Evolutionary conservation across 2,113 vertebrate genomes (phyloP), one percentile per base, ranked within the genome.

Genomic region (Cisticola juncidis): DNA sequence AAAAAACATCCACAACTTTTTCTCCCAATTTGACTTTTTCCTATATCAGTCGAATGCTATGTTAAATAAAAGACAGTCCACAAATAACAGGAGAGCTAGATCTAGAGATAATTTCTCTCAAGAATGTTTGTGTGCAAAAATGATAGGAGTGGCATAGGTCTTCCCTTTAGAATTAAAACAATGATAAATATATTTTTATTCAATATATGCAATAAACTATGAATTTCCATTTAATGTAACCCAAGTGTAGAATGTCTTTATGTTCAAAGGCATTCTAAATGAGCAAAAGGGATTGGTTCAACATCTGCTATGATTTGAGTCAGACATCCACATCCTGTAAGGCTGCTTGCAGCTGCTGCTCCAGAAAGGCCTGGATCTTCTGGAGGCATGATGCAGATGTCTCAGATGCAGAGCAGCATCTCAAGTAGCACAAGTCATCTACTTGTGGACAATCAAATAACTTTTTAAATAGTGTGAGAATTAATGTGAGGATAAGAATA

Each of bases 191-290:
- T 6, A 2, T 47, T 86, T 90, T 74, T n/a, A 51, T 40, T 85
- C 6, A 31, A 42, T 57, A 73, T 29, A 35, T 11, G 51, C 21
- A 74, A 62, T 18, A 56, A 86, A 13, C 2, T 40, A 70, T 29
- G 48, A 12, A 57, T 65, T 73, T 90, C 12, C 11, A 70, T 61
- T 24, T 50, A 44, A 36, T 58, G n/a, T n/a, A 66, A 66, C 2
- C 8, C 12, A 62, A 56, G 5, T 56, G 48, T 64, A 81, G 16
- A 70, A 78, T 22, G 22, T 7, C 3, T 0, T 0, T 38, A 56
- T 33, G 2, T 66, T 90, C 65, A 82, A 42, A 61, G 23, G 31
- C 53, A n/a, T 61, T 70, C 61, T 53, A 51, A 92, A 66, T 29
- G 25, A 90, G 19, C 21, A 65, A 57, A 73, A 61, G 9, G 13